Base-by-base conservation (phyloP, 2,888 invertebrate genomes). In the Pandemis cinnamomeana region DNA sequence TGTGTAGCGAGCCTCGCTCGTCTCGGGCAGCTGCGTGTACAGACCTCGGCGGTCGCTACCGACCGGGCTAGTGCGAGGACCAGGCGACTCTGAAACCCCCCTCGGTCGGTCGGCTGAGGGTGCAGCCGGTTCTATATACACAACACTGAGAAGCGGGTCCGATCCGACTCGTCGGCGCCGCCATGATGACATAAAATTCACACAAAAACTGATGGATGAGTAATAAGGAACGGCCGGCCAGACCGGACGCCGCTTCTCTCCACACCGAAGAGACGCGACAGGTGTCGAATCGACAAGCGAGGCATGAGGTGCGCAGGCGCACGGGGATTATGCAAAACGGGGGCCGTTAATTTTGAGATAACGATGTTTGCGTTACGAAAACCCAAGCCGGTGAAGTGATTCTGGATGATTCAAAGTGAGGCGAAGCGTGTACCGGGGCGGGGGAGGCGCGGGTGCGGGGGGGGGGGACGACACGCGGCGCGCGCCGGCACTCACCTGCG, bases 311-410 rank as follows among this genome's bases (percentile, higher is more conserved):
- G n/a, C 41, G 8, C 61, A 51, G 6, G n/a, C 51, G 10, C 11
- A 46, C 4, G 51, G 7, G 7, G 1, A 8, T 7, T 44, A 51
- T 51, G 51, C 51, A 51, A 51, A 51, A n/a, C 51, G 13, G 61
- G 61, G 61, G n/a, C 1, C 42, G 27, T 58, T 58, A 58, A 51
- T 10, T 58, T 27, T 20, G 58, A 27, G 27, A 58, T 27, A 41
- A 41, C 27, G 8, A 61, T 61, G 61, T n/a, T 13, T 61, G 61
- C 61, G 61, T 41, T 41, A 61, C 61, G 58, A 60, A 27, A 55
- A 48, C 63, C 36, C 51, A 48, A 63, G 63, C 58, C 27, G n/a
- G 61, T 61, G 61, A 41, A 11, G 41, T 61, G 61, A 61, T 7
- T 58, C 58, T 20, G 27, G 27, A 36, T 61, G 61, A 61, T n/a